These are phyloP conservation scores for Spinus olivaceus DNA, from an alignment of 2,797 vertebrate genomes.

Conservation along the genomic window DNA sequence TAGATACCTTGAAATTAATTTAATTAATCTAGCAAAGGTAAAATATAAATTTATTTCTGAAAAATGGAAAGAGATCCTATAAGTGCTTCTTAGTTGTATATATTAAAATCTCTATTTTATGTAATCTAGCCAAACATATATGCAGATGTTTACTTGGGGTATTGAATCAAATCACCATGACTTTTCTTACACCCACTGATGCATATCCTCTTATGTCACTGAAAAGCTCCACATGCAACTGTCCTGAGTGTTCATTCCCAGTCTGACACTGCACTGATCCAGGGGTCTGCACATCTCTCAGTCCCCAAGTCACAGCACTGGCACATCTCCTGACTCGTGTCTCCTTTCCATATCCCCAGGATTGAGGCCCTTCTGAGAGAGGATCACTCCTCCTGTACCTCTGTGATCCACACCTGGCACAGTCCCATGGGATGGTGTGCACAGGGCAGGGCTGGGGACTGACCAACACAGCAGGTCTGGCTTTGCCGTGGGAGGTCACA, in stretches of 20 bases:
- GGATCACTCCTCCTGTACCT: neutral
- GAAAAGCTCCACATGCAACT: neutral
- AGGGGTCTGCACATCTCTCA: neutral
- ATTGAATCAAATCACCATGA: neutral
- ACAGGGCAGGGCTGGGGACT: neutral
- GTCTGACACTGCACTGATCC: neutral
- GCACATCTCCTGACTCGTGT: neutral
- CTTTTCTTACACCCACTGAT: neutral
- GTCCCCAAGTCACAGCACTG: neutral
- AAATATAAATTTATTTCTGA: neutral
- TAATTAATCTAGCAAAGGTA: neutral
- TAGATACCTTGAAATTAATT: neutral
- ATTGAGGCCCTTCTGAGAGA: neutral
- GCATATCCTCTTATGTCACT: neutral
- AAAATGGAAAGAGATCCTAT: neutral
- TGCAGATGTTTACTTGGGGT: neutral
- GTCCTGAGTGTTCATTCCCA: neutral
- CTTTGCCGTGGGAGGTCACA: neutral
- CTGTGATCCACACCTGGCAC: neutral
- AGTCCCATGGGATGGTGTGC: neutral
- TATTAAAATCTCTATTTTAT: neutral
- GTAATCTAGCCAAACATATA: neutral
- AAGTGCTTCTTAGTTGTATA: neutral
- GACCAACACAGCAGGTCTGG: neutral
- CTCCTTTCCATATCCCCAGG: neutral